A percentile compares a stretch with the other conserved stretches of the same genome.
These are phyloP conservation scores for Zhuqinia jingwanae DNA, from an alignment of 2,888 invertebrate genomes.

Conservation along the genomic window DNA sequence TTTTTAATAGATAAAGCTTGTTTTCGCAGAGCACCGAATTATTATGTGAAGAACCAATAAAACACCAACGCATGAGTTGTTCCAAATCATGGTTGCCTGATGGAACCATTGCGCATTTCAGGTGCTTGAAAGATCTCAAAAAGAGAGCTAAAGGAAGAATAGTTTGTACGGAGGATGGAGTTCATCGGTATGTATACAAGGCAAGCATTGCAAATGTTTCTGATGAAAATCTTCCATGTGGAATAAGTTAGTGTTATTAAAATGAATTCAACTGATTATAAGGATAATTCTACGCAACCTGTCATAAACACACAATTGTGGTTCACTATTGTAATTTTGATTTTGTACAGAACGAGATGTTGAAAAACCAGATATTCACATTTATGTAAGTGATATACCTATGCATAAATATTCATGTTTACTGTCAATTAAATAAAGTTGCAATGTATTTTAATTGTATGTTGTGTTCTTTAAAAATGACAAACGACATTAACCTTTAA, in stretches of 20 bases:
- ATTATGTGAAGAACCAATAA: slow-evolving; percentile 52
- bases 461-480: too few species aligned
- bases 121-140: slow-evolving; percentile 27
- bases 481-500: too few species aligned
- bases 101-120: slow-evolving; percentile 62
- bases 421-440: too few species aligned
- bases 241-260: slow-evolving; percentile 53
- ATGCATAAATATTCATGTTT: background rate
- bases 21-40: slow-evolving; percentile 56
- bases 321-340: background rate
- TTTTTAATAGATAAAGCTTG: too few species aligned
- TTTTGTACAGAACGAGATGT: slow-evolving; percentile 8
- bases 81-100: slow-evolving; percentile 68
- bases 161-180: slow-evolving; percentile 49
- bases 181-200: slow-evolving; percentile 29
- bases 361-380: slow-evolving; percentile 53
- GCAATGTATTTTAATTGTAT: too few species aligned
- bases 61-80: slow-evolving; percentile 42
- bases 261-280: background rate
- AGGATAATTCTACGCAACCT: too few species aligned
- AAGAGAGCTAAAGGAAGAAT: slow-evolving; percentile 43
- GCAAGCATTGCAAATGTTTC: background rate
- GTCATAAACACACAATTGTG: too few species aligned
- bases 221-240: slow-evolving; percentile 61
- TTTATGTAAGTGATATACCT: slow-evolving; percentile 50